phyloP scores from a whole-genome alignment of 2,797 vertebrate genomes.

The Myotis daubentonii region DNA sequence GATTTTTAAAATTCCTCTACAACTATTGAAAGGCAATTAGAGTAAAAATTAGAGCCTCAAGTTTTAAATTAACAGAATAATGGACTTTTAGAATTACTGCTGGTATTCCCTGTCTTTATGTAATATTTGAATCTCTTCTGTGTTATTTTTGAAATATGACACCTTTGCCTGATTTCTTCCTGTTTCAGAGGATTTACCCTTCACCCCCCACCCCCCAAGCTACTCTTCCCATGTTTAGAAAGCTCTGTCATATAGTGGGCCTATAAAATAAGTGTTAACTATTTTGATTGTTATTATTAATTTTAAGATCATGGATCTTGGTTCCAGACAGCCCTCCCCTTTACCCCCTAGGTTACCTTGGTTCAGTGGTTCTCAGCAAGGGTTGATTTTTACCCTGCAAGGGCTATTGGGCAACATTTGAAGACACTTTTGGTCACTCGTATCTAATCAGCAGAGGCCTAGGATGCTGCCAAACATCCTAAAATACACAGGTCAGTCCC shows the following conservation, averaged over 20 bases:
- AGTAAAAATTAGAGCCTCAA: background rate
- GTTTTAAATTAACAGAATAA: background rate
- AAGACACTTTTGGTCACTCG: background rate
- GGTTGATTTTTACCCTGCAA: background rate
- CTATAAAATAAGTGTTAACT: background rate
- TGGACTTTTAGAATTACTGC: background rate
- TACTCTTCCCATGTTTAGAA: background rate
- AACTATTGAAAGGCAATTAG: constrained; percentile 59
- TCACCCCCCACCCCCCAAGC: background rate
- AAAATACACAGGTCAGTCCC: background rate
- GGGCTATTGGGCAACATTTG: background rate
- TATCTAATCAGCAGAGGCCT: background rate
- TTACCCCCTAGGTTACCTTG: background rate
- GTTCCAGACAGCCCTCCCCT: background rate
- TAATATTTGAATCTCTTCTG: background rate
- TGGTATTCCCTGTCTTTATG: background rate
- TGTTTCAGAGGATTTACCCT: background rate
- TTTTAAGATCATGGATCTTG: background rate
- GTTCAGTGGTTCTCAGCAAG: background rate
- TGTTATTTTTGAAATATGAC: background rate
- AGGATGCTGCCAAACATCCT: background rate
- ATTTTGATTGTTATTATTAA: background rate
- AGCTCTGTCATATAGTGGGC: background rate
- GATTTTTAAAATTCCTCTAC: constrained; percentile 39
- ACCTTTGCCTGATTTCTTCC: background rate